phyloP scores from a whole-genome alignment of 2,113 vertebrate genomes.

The Colinus virginianus region DNA sequence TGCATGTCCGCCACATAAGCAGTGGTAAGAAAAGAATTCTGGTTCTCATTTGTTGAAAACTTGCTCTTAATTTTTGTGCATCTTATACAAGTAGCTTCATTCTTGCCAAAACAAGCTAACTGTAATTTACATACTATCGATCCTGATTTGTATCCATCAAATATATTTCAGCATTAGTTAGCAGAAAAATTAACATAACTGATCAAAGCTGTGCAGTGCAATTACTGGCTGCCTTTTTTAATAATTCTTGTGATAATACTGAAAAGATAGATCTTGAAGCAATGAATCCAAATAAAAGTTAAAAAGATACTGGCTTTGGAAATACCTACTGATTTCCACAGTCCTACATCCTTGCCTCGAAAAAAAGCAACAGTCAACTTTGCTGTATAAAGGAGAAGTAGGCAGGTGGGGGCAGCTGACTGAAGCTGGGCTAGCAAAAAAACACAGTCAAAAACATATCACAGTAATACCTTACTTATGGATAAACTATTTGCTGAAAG shows the following conservation, averaged over 20 bases:
- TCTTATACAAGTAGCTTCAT: background rate
- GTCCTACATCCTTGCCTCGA: background rate
- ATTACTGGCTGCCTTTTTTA: background rate
- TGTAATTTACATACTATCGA: background rate
- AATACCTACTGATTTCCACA: background rate
- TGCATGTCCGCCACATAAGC: background rate
- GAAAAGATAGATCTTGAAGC: background rate
- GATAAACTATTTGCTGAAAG: background rate
- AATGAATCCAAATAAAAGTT: background rate
- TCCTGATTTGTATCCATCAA: background rate
- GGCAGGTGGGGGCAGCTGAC: background rate
- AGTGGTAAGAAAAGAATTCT: background rate
- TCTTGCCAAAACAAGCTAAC: background rate
- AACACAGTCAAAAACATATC: background rate
- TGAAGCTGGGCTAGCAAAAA: background rate
- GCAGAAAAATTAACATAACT: background rate
- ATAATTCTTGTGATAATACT: background rate
- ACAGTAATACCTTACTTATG: background rate
- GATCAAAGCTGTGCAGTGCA: background rate
- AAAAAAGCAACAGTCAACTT: background rate
- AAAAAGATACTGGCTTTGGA: background rate
- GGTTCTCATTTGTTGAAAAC: background rate
- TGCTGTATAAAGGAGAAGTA: background rate
- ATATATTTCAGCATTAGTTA: background rate
- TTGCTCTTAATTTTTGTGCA: background rate